Percentiles rank a stretch among this genome's conserved stretches.
Evolutionary conservation across 2,888 invertebrate species (phyloP).

Genomic region (Drosophila neotestacea): DNA sequence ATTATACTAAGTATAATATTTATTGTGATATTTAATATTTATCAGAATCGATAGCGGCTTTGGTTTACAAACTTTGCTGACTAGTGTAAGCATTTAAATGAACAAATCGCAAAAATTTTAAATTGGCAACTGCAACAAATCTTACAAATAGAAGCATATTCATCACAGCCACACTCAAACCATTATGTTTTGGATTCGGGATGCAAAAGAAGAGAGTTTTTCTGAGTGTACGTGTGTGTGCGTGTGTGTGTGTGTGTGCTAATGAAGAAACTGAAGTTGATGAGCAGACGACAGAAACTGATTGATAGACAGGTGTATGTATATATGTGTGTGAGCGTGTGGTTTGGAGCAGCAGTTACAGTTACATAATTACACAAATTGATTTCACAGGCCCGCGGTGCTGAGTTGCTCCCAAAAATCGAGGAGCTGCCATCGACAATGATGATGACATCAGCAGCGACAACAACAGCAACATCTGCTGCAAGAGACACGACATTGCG

Average conservation of each 20-base stretch:
- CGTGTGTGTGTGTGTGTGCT: slow-evolving; percentile 30
- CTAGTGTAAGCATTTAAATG: slow-evolving; percentile 5
- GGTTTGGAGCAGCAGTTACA: slow-evolving; percentile 55
- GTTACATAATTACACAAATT: slow-evolving; percentile 78
- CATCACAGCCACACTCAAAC: slow-evolving; percentile 2
- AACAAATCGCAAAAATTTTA: slow-evolving; percentile 11
- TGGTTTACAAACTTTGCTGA: slow-evolving; percentile 1
- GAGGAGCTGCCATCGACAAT: slow-evolving; percentile 32
- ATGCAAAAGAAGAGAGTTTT: background rate
- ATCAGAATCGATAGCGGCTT: background rate
- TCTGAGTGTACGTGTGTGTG: slow-evolving; percentile 2
- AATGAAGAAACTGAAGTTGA: slow-evolving; percentile 43
- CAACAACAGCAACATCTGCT: slow-evolving; percentile 14
- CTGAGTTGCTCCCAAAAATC: slow-evolving; percentile 61
- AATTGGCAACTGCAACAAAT: slow-evolving; percentile 16
- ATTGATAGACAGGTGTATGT: slow-evolving; percentile 38
- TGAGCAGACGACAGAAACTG: slow-evolving; percentile 36
- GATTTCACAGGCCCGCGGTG: slow-evolving; percentile 71
- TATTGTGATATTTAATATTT: background rate
- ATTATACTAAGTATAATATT: no score
- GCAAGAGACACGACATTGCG: slow-evolving; percentile 37
- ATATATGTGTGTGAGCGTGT: slow-evolving; percentile 10
- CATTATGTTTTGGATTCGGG: background rate
- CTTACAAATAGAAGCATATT: slow-evolving; percentile 6
- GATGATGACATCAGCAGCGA: slow-evolving; percentile 52